phyloP scores from a whole-genome alignment of 2,113 vertebrate species.

The Hypanus sabinus region DNA sequence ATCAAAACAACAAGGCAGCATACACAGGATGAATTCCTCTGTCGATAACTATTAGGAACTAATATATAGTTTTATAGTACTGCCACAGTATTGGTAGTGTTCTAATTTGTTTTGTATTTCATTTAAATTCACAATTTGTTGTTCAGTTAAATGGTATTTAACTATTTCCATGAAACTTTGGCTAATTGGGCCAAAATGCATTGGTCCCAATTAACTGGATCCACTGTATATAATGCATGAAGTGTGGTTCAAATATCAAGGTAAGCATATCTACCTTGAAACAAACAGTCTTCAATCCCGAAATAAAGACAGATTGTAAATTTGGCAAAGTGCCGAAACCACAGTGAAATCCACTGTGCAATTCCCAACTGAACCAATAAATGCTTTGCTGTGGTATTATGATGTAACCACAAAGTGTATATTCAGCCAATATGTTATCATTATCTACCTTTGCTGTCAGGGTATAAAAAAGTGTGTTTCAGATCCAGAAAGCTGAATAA shows the following conservation, averaged over 20 bases:
- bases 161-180: too few relatives aligned
- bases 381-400: not conserved
- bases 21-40: too few relatives aligned
- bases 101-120: too few relatives aligned
- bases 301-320: not conserved
- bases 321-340: not conserved
- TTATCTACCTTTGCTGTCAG: not conserved
- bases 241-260: not conserved
- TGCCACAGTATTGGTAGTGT: too few relatives aligned
- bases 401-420: slow-evolving; percentile 5
- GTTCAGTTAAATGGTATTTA: too few relatives aligned
- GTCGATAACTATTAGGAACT: too few relatives aligned
- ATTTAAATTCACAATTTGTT: too few relatives aligned
- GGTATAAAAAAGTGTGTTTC: not conserved
- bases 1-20: too few relatives aligned
- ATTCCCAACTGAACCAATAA: not conserved
- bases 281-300: not conserved
- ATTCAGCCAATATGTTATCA: not conserved
- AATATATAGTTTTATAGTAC: too few relatives aligned
- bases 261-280: not conserved
- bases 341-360: not conserved
- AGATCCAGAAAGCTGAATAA: not conserved
- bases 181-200: too few relatives aligned
- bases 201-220: too few relatives aligned
- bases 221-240: not conserved